Evolutionary conservation across 2,797 vertebrate genomes (phyloP).

Genomic region (Astyanax mexicanus): DNA sequence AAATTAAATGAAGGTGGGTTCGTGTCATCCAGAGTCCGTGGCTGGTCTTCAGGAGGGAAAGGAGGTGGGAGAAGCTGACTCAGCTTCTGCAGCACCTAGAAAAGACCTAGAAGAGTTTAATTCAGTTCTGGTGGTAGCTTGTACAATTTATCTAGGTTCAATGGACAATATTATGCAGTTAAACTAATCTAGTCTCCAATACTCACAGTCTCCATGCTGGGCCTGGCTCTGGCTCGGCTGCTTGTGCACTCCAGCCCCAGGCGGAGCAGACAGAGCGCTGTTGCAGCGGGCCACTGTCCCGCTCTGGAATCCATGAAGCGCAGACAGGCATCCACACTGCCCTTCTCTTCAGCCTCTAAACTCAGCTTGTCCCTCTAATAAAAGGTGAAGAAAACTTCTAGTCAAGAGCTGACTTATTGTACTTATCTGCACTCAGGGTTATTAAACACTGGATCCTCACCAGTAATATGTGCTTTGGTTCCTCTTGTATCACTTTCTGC

Average conservation of each 20-base stretch:
- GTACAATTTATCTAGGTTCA: too few relatives aligned
- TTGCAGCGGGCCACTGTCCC: constrained; percentile 63
- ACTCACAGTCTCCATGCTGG: constrained; percentile 69
- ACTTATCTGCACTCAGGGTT: background rate
- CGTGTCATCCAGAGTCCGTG: constrained; percentile 67
- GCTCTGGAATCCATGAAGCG: constrained; percentile 71
- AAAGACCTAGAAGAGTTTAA: too few relatives aligned
- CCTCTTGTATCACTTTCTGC: constrained; percentile 69
- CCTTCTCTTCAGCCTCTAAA: constrained; percentile 71
- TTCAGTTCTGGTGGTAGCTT: too few relatives aligned
- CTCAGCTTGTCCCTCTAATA: constrained; percentile 71
- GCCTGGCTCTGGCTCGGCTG: constrained; percentile 67
- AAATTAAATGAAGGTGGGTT: constrained; percentile 24
- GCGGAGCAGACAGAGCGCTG: constrained; percentile 68
- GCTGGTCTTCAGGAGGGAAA: constrained; percentile 65
- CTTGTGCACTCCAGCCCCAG: constrained; percentile 66
- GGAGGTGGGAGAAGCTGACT: constrained; percentile 64
- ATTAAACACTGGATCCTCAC: constrained; percentile 64
- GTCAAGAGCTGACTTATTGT: background rate
- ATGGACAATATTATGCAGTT: too few relatives aligned
- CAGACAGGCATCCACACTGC: constrained; percentile 71
- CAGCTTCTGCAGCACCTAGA: constrained; percentile 68
- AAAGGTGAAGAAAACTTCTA: background rate
- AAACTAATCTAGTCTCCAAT: too few relatives aligned
- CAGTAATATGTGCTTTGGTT: constrained; percentile 68